These are phyloP conservation scores for Tauraco hartlaubi DNA, from an alignment of 2,797 vertebrate species.

Conservation along the genomic window DNA sequence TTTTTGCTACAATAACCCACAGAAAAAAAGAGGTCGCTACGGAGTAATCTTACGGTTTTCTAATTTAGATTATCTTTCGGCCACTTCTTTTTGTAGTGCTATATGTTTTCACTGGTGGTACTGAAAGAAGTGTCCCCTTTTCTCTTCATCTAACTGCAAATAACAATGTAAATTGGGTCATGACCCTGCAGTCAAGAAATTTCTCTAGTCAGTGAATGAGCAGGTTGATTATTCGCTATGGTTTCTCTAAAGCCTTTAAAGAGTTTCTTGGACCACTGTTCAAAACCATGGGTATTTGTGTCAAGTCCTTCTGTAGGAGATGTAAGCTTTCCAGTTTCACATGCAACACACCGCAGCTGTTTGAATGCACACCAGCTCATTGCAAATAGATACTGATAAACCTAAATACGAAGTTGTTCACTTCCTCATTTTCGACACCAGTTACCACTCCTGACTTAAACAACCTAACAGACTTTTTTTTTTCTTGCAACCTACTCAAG, in stretches of 20 bases:
- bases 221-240: neutral
- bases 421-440: neutral
- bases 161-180: neutral
- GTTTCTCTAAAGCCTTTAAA: neutral
- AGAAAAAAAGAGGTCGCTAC: neutral
- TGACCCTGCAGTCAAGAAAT: neutral
- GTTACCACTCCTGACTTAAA: neutral
- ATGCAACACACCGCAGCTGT: neutral
- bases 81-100: neutral
- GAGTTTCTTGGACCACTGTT: neutral
- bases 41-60: neutral
- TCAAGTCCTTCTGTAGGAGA: neutral
- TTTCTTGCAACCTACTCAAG: neutral
- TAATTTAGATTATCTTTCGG: neutral
- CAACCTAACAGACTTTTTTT: neutral
- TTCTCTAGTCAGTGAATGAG: neutral
- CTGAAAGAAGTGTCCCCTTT: neutral
- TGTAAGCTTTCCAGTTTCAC: neutral
- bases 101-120: neutral
- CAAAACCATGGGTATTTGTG: neutral
- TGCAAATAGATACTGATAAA: neutral
- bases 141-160: neutral
- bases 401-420: neutral
- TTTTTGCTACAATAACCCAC: neutral
- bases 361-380: neutral